A percentile compares a stretch with the other conserved stretches of the same genome.
These are phyloP conservation scores for Bubo blakistoni DNA, from an alignment of 2,113 vertebrate species.

Conservation along the genomic window DNA sequence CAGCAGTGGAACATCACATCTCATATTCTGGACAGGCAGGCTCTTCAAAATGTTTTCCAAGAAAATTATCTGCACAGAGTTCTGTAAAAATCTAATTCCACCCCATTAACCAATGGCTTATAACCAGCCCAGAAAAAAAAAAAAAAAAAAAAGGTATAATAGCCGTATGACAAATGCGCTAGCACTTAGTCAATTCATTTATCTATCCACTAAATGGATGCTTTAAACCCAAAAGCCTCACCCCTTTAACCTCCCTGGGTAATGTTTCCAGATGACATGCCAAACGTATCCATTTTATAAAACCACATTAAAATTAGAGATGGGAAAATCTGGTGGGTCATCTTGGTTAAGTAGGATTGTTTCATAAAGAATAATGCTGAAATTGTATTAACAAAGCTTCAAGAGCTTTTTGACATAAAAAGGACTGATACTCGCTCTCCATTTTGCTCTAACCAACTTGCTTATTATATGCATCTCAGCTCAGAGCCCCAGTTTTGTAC, in stretches of 20 bases:
- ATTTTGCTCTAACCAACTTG: background rate
- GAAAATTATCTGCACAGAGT: constrained; percentile 45
- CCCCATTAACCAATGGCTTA: constrained; percentile 31
- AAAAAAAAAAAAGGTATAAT: constrained; percentile 18
- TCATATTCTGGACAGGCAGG: constrained; percentile 10
- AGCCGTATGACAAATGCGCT: constrained; percentile 22
- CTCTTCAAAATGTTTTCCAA: constrained; percentile 46
- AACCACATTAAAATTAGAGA: constrained; percentile 16
- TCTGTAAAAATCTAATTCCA: constrained; percentile 63
- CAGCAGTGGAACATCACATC: constrained; percentile 12
- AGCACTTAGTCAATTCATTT: constrained; percentile 32
- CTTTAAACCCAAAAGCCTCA: constrained; percentile 17
- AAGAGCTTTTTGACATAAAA: background rate
- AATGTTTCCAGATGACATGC: constrained; percentile 15
- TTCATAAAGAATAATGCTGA: background rate
- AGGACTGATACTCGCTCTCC: background rate
- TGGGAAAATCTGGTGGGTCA: background rate
- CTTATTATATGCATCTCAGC: background rate
- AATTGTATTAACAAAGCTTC: background rate
- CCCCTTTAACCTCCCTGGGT: constrained; percentile 12
- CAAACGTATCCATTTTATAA: constrained; percentile 11
- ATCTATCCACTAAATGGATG: background rate
- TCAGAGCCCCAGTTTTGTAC: background rate
- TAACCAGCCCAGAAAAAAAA: constrained; percentile 8
- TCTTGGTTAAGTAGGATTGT: background rate